phyloP scores from a whole-genome alignment of 1,140 invertebrate species.

The Leptonema lineaticorne region DNA sequence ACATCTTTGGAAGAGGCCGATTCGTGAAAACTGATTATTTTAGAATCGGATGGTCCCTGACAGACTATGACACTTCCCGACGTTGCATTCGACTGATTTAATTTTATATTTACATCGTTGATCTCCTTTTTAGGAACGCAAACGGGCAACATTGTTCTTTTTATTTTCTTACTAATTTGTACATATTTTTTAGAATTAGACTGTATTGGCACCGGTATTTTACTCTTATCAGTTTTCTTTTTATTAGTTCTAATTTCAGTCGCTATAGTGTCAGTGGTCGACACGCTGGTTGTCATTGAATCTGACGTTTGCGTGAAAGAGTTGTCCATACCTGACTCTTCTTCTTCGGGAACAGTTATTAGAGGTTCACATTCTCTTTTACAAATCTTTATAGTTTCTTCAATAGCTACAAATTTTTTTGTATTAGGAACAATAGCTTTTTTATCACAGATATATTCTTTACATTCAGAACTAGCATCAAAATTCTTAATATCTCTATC shows the following conservation, averaged over 20 bases:
- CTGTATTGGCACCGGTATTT: slow-evolving; percentile 47
- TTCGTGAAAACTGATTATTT: slow-evolving; percentile 67
- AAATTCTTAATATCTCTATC: neutral
- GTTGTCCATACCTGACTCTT: slow-evolving; percentile 51
- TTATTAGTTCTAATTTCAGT: slow-evolving; percentile 60
- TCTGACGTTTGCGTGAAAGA: slow-evolving; percentile 56
- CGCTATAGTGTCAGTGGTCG: slow-evolving; percentile 64
- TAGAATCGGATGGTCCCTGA: slow-evolving; percentile 48
- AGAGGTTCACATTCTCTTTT: slow-evolving; percentile 51
- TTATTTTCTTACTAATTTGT: slow-evolving; percentile 21
- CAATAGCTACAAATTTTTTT: slow-evolving; percentile 47
- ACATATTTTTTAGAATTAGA: slow-evolving; percentile 24
- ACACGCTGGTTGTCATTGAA: slow-evolving; percentile 67
- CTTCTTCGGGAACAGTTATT: slow-evolving; percentile 62
- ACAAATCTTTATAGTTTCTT: slow-evolving; percentile 52
- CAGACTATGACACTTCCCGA: slow-evolving; percentile 44
- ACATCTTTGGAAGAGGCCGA: slow-evolving; percentile 72
- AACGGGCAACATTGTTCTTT: slow-evolving; percentile 17
- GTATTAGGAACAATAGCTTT: neutral
- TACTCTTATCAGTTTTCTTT: slow-evolving; percentile 51
- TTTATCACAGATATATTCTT: neutral
- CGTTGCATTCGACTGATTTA: slow-evolving; percentile 42
- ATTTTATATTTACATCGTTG: slow-evolving; percentile 29
- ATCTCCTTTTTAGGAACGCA: slow-evolving; percentile 32
- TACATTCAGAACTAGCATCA: neutral